phyloP scores from a whole-genome alignment of 2,888 invertebrate genomes.

The Lydus trimaculatus region DNA sequence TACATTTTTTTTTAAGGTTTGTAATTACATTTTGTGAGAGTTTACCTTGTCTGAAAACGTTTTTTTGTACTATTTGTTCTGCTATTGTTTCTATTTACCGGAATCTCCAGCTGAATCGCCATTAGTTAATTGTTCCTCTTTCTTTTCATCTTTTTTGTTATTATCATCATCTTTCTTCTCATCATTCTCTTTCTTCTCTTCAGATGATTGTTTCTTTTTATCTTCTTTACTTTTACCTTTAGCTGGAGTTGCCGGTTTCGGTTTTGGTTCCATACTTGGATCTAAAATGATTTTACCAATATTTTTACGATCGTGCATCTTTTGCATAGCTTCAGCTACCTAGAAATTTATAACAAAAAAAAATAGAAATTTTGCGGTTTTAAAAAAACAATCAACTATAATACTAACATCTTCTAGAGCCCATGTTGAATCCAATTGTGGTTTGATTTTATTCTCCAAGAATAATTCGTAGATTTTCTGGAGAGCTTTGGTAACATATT shows the following conservation, averaged over 20 bases:
- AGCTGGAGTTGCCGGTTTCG: slow-evolving; percentile 80
- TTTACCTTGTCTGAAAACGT: not conserved
- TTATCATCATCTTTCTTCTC: slow-evolving; percentile 65
- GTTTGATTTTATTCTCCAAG: slow-evolving; percentile 80
- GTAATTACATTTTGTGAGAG: not conserved
- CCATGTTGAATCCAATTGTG: slow-evolving; percentile 85
- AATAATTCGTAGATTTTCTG: slow-evolving; percentile 78
- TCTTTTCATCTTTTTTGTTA: slow-evolving; percentile 50
- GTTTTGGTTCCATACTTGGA: slow-evolving; percentile 80
- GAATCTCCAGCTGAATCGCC: slow-evolving; percentile 64
- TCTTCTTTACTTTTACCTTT: slow-evolving; percentile 77
- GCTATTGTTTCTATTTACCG: slow-evolving; percentile 51
- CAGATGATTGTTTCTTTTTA: slow-evolving; percentile 73
- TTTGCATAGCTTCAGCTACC: slow-evolving; percentile 91
- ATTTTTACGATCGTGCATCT: slow-evolving; percentile 91
- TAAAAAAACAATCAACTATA: slow-evolving; percentile 11
- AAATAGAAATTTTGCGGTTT: too few relatives aligned
- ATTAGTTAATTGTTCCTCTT: slow-evolving; percentile 59
- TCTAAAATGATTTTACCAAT: slow-evolving; percentile 88
- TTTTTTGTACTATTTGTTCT: not conserved
- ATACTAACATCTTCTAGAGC: slow-evolving; percentile 83
- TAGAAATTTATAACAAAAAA: slow-evolving; percentile 48
- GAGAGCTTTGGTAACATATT: slow-evolving; percentile 74
- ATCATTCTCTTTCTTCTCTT: slow-evolving; percentile 63
- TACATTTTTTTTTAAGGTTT: too few relatives aligned